These are phyloP conservation scores for Pangasianodon gigas DNA, from an alignment of 2,113 vertebrate genomes.

Conservation along the genomic window DNA sequence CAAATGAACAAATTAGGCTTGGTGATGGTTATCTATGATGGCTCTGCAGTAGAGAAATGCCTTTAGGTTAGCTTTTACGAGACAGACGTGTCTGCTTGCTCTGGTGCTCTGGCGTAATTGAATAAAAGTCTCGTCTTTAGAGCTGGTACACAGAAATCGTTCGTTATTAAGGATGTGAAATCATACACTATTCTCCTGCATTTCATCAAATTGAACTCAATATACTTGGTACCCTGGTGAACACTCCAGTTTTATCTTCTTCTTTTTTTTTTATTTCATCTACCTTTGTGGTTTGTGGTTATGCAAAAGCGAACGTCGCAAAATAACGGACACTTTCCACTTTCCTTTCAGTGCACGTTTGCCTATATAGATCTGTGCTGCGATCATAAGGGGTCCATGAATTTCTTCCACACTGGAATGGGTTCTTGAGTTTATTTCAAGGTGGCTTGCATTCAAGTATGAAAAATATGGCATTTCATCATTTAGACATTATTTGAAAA, in stretches of 20 bases:
- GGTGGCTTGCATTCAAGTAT: not conserved
- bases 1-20: slow-evolving; percentile 6
- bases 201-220: not conserved
- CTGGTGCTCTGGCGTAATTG: not conserved
- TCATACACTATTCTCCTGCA: not conserved
- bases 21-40: not conserved
- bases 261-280: not conserved
- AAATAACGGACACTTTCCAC: not conserved
- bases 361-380: not conserved
- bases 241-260: not conserved
- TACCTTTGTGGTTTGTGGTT: not conserved
- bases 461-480: not conserved
- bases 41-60: not conserved
- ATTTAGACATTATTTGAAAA: not conserved
- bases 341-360: not conserved
- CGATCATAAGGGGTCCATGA: not conserved
- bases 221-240: not conserved
- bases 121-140: not conserved
- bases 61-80: slow-evolving; percentile 4
- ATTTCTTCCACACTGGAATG: not conserved
- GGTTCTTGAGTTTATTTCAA: not conserved
- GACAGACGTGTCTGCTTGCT: not conserved
- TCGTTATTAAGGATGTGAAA: not conserved
- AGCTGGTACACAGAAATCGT: not conserved
- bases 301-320: not conserved